Base-by-base conservation (phyloP, 2,888 invertebrate genomes). In the Timandra comae region DNA sequence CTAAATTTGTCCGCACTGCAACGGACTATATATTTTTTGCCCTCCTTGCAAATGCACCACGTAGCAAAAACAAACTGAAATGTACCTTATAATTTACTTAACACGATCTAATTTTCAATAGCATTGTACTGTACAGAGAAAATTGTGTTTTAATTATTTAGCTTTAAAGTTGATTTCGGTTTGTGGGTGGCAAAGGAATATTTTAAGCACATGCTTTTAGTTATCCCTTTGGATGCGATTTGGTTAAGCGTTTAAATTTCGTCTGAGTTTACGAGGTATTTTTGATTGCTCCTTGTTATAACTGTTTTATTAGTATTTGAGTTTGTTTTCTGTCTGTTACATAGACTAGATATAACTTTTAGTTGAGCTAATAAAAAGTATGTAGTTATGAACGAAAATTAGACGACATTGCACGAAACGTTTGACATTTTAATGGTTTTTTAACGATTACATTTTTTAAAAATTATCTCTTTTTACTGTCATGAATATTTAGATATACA, bases 1-100 rank as follows among this genome's bases (percentile, higher is more conserved):
- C 73, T 74, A 72, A 76, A 77, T 75, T 77, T 72, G 67, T 67
- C 69, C 68, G 66, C 66, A 63, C 50, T 49, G 61, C 53, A 54
- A 50, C 44, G 45, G 46, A 45, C 38, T 33, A 22, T n/a, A n/a
- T 25, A 21, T 37, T 53, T 61, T 61, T 60, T 61, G 46, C 44
- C 43, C 12, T 52, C 26, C 35, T 41, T 43, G 40, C 38, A 55
- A 57, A 52, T 59, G 63, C 57, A 64, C 55, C 61, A 56, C 47
- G 46, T 41, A 39, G 46, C 29, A 25, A 29, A n/a, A 46, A 33
- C 60, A 61, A 52, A 48, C 52, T 49, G 68, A 68, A 64, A 58
- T 33, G 41, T 23, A 46, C 66, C 55, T 46, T 69, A 56, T 53
- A 46, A 46, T 53, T 45, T 40, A 31, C 22, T 21, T 1, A 1